Percentiles rank a stretch among this genome's conserved stretches.
Evolutionary conservation across 2,797 vertebrate genomes (phyloP).

Genomic region (Vespertilio murinus): DNA sequence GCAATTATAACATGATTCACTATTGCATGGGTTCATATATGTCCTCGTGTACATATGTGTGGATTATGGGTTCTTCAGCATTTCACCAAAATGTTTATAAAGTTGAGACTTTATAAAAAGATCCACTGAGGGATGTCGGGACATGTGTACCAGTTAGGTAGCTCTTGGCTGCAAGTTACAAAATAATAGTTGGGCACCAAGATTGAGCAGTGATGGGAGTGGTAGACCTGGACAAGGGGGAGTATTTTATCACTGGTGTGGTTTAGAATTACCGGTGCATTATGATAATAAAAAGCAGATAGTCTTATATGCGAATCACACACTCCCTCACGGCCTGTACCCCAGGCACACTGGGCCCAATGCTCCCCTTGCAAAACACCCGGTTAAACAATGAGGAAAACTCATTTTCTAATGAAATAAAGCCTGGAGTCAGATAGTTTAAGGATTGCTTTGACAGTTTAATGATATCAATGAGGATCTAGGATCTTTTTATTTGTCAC

Average conservation of each 20-base stretch:
- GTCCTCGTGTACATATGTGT: background rate
- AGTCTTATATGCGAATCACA: background rate
- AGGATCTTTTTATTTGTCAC: background rate
- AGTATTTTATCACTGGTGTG: background rate
- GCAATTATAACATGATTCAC: background rate
- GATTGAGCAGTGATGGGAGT: background rate
- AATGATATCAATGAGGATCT: background rate
- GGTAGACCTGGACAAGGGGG: background rate
- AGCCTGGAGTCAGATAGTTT: background rate
- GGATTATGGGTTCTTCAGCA: background rate
- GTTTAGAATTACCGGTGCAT: background rate
- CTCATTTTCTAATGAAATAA: background rate
- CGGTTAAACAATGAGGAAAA: background rate
- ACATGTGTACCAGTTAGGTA: background rate
- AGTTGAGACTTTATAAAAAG: background rate
- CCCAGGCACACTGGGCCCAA: background rate
- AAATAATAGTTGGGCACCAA: background rate
- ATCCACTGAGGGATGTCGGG: background rate
- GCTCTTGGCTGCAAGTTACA: background rate
- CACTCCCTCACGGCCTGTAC: background rate
- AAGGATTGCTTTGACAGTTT: background rate
- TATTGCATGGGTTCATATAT: background rate
- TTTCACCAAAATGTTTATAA: background rate
- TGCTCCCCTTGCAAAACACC: background rate
- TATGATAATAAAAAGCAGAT: constrained; percentile 42